phyloP scores from a whole-genome alignment of 2,888 invertebrate species.

The Diaphora mendica region DNA sequence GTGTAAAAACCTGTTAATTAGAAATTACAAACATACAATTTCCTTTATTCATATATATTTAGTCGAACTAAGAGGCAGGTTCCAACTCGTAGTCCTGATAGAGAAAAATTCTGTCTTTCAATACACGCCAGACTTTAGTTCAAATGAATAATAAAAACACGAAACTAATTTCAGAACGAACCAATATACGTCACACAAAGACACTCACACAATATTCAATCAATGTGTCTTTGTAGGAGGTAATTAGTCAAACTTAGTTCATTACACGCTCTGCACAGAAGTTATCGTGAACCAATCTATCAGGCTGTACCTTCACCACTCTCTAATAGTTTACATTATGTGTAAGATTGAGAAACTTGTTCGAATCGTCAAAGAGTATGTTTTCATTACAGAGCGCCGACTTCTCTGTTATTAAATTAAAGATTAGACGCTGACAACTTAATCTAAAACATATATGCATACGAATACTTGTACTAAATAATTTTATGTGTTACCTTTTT shows the following conservation, averaged over 20 bases:
- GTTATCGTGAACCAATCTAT: slow-evolving; percentile 33
- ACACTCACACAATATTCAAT: slow-evolving; percentile 3
- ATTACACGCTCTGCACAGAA: slow-evolving; percentile 31
- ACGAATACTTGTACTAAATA: too few relatives aligned
- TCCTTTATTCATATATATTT: too few relatives aligned
- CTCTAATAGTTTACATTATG: slow-evolving; percentile 18
- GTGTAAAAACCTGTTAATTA: too few relatives aligned
- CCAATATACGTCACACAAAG: background rate
- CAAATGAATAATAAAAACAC: background rate
- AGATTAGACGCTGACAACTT: background rate
- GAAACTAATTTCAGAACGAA: background rate
- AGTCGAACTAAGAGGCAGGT: too few relatives aligned
- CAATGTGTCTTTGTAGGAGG: slow-evolving; percentile 29
- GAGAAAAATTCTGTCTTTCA: background rate
- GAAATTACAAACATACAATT: too few relatives aligned
- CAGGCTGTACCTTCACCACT: background rate
- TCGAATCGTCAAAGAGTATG: background rate
- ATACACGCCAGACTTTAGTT: background rate
- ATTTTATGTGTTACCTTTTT: too few relatives aligned
- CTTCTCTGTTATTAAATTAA: background rate
- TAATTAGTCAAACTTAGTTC: slow-evolving; percentile 45
- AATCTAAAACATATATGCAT: background rate
- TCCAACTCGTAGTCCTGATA: too few relatives aligned
- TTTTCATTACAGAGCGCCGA: background rate
- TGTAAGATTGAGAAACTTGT: slow-evolving; percentile 16